Evolutionary conservation across 2,797 vertebrate species (phyloP), one percentile per base, ranked within the genome.

Genomic region (Aratinga solstitialis): DNA sequence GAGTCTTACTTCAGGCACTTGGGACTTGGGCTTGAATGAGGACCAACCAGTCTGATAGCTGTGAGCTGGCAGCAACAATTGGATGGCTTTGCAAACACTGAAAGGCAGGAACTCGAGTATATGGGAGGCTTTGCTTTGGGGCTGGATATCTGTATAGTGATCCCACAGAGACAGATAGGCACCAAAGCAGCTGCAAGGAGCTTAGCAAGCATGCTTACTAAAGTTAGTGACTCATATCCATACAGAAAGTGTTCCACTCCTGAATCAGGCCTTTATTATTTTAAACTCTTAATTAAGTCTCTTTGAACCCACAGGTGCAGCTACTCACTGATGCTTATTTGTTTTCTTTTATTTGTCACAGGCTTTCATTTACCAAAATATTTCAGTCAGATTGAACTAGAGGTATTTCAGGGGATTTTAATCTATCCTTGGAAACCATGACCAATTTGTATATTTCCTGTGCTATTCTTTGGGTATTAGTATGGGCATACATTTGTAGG

Each of bases 101-200:
- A 90, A 90, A 93, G 94, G 79, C 45, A 61, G 75, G 42, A 85
- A 42, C 87, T 15, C 38, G 45, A 36, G 26, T 43, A 85, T 87
- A 66, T 94, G 58, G 26, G 58, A 93, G 79, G 66, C 10, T 94
- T 93, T 91, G 79, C 83, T 95, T 65, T 86, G 90, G 75, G 93
- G 69, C 73, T 84, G 81, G 74, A 59, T 73, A 93, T 45, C 76
- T 82, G 6, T 84, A 12, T 24, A 90, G 71, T 54, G 86, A 94
- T 89, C 56, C 80, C 94, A 61, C 90, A 90, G 92, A 97, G 96
- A 96, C 96, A 95, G 80, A 91, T 95, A 76, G 96, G 96, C 96
- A 95, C 94, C 96, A 93, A 74, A 92, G 80, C 78, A 67, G 27
- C 71, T 96, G 84, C 92, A 66, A 93, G 92, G 77, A 93, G 76